phyloP scores from a whole-genome alignment of 1,140 invertebrate species.

The Hormaphis cornu region DNA sequence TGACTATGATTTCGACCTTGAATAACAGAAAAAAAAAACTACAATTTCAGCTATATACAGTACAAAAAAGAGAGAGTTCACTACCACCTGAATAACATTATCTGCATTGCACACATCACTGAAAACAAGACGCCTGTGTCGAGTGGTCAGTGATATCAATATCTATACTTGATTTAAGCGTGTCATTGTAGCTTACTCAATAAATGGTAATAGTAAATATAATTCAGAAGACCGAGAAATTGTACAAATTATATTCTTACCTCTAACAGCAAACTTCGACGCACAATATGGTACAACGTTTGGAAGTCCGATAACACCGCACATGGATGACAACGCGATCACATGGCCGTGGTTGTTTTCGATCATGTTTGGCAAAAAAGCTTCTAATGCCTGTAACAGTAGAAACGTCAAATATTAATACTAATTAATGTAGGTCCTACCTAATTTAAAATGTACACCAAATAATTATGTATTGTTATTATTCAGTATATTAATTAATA shows the following conservation, averaged over 20 bases:
- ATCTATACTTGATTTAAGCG: too few relatives aligned
- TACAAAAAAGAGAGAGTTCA: background rate
- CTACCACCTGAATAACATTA: background rate
- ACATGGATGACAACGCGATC: slow-evolving; percentile 47
- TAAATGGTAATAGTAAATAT: background rate
- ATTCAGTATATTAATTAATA: too few relatives aligned
- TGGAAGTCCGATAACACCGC: slow-evolving; percentile 45
- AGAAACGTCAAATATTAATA: too few relatives aligned
- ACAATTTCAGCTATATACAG: background rate
- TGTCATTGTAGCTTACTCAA: too few relatives aligned
- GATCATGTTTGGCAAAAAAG: slow-evolving; percentile 49
- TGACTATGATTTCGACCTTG: background rate
- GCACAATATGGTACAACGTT: slow-evolving; percentile 48
- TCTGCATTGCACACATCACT: too few relatives aligned
- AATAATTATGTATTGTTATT: too few relatives aligned
- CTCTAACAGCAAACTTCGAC: slow-evolving; percentile 48
- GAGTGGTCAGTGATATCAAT: too few relatives aligned
- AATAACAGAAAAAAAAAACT: background rate
- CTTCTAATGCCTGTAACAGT: slow-evolving; percentile 43
- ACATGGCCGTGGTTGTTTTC: slow-evolving; percentile 47
- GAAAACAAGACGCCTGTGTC: too few relatives aligned
- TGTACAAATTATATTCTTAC: slow-evolving; percentile 35
- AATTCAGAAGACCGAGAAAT: background rate
- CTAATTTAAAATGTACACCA: too few relatives aligned
- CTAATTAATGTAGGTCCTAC: too few relatives aligned